Percentiles rank a stretch among this genome's conserved stretches.
These are phyloP conservation scores for Nothoprocta pentlandii DNA, from an alignment of 2,113 vertebrate genomes.

Conservation along the genomic window DNA sequence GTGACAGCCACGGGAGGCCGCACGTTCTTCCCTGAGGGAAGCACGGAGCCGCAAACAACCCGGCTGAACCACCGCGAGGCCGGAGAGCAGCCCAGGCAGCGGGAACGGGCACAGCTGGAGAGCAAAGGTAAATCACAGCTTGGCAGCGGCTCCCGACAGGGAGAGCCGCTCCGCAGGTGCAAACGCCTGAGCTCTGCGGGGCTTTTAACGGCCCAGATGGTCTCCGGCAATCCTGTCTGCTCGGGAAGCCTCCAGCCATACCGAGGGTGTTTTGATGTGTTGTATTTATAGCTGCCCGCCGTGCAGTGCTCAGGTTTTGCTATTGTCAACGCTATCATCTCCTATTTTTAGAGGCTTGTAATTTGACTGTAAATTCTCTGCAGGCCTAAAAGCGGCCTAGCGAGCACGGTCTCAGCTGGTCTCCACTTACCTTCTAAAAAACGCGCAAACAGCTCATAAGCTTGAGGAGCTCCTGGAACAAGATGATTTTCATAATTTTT, in stretches of 20 bases:
- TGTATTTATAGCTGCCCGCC: neutral
- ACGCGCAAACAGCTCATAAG: neutral
- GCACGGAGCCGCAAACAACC: neutral
- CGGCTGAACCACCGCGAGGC: neutral
- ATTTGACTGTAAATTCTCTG: neutral
- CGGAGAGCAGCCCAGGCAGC: neutral
- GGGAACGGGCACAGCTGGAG: neutral
- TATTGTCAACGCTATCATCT: neutral
- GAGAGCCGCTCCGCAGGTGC: neutral
- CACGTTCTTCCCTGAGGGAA: neutral
- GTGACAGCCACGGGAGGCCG: neutral
- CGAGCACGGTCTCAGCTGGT: neutral
- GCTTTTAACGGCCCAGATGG: neutral
- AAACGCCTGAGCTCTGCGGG: accelerated
- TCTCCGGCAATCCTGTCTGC: neutral
- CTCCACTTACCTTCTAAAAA: neutral
- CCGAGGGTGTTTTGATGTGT: neutral
- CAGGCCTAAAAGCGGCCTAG: neutral
- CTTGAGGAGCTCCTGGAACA: neutral
- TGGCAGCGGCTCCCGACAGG: neutral
- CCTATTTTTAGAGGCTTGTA: neutral
- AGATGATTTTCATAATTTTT: neutral
- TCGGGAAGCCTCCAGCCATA: neutral
- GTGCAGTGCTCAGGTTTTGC: neutral
- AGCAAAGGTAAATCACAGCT: neutral